Evolutionary conservation across 2,797 vertebrate genomes (phyloP).

Genomic region (Neomorphus geoffroyi): DNA sequence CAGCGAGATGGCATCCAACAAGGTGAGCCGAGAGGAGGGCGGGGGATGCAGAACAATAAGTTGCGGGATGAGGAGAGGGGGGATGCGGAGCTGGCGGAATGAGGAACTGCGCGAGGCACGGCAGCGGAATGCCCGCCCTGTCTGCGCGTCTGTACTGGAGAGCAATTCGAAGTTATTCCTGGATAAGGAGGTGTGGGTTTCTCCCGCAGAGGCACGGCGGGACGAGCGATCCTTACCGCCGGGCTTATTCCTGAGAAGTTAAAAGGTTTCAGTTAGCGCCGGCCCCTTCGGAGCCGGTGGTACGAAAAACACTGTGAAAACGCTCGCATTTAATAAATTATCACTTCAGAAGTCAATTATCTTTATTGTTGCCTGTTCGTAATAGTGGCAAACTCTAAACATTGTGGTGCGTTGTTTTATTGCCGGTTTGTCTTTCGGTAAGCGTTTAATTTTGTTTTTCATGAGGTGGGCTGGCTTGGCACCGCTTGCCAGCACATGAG

Average conservation of each 20-base stretch:
- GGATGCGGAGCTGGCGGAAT: background rate
- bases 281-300: background rate
- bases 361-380: background rate
- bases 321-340: background rate
- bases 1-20: conserved; percentile 98
- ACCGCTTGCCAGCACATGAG: background rate
- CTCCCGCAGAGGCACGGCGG: background rate
- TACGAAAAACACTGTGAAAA: background rate
- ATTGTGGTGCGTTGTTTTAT: background rate
- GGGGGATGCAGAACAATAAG: too few relatives aligned
- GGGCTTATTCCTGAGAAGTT: background rate
- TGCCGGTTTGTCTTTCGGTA: background rate
- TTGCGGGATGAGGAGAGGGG: background rate
- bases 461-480: background rate
- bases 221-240: background rate
- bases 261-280: background rate
- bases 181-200: background rate
- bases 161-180: background rate
- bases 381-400: background rate
- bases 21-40: conserved; percentile 82
- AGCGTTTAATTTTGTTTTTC: background rate
- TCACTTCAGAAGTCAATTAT: background rate
- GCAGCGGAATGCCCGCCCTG: background rate
- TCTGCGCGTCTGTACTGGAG: fast-evolving
- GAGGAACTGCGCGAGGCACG: background rate